Conservation (phyloP, 2,888 invertebrate genomes). For the Parasteatoda lunata region DNA sequence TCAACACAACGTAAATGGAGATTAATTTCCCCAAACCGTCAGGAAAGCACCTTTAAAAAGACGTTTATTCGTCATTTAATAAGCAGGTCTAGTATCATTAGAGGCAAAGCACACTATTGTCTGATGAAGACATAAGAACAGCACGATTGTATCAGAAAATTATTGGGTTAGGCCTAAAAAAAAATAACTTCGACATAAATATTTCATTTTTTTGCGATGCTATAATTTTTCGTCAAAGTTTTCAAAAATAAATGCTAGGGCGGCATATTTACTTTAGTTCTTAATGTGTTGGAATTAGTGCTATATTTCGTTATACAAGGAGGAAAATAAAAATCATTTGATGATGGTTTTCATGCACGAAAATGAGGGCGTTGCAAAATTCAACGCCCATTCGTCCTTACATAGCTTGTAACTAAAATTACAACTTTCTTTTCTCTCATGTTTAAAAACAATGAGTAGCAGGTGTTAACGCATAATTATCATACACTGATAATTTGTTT, state of each 20-base stretch:
- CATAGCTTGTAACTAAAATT: not conserved
- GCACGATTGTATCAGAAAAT: constrained; percentile 7
- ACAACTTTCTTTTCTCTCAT: not conserved
- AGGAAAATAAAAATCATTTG: not conserved
- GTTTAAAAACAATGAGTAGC: constrained; percentile 10
- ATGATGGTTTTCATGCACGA: constrained; percentile 2
- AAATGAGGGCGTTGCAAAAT: constrained; percentile 34
- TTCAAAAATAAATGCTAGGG: not conserved
- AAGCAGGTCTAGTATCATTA: not conserved
- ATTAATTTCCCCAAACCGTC: not conserved
- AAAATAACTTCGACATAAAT: not conserved
- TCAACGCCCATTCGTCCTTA: constrained; percentile 38
- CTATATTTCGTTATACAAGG: not conserved
- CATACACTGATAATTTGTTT: not conserved
- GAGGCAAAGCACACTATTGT: not conserved
- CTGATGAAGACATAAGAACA: not conserved
- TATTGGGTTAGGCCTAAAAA: not conserved
- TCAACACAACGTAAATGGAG: not conserved
- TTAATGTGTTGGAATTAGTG: not conserved
- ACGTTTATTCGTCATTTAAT: not conserved
- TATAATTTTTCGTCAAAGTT: not conserved
- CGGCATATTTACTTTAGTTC: not conserved
- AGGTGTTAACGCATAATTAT: constrained; percentile 29
- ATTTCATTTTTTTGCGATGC: not conserved
- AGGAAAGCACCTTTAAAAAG: not conserved